phyloP scores from a whole-genome alignment of 2,888 invertebrate species.

The Mechanitis messenoides region DNA sequence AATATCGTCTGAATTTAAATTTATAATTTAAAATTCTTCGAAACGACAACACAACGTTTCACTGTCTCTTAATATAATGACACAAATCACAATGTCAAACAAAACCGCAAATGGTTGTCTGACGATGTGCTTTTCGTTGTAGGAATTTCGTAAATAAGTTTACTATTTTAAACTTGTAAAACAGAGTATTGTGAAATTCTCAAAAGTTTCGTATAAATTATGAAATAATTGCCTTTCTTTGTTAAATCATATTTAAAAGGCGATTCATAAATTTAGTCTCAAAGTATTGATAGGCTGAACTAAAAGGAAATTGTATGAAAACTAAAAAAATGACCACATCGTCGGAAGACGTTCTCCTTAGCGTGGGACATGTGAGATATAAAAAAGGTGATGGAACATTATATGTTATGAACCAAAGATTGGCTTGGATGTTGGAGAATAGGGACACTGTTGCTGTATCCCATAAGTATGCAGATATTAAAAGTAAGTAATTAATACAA shows the following conservation, averaged over 20 bases:
- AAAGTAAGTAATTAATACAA: constrained; percentile 80
- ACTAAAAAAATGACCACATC: constrained; percentile 83
- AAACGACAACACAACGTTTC: constrained; percentile 13
- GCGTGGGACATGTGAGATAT: constrained; percentile 93
- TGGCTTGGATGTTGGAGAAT: constrained; percentile 97
- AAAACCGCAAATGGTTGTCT: constrained; percentile 60
- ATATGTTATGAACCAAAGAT: constrained; percentile 95
- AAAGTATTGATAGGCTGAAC: constrained; percentile 3
- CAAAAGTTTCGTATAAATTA: constrained; percentile 7
- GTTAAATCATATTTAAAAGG: constrained; percentile 11
- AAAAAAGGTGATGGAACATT: constrained; percentile 98
- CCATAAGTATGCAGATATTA: constrained; percentile 96
- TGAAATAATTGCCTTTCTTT: constrained; percentile 9
- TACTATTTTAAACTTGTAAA: constrained; percentile 40
- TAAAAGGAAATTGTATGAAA: constrained; percentile 12
- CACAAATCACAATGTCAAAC: constrained; percentile 40
- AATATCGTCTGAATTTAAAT: not conserved
- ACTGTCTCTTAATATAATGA: constrained; percentile 7
- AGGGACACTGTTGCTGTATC: constrained; percentile 94
- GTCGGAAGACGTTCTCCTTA: constrained; percentile 95
- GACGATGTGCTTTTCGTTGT: constrained; percentile 57
- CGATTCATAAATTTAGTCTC: constrained; percentile 11
- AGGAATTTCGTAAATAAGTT: constrained; percentile 45
- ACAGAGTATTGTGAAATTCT: constrained; percentile 24
- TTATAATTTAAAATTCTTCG: constrained; percentile 6